Evolutionary conservation across 53 echinoderm and acorn worm species (phyloP), one percentile per base, ranked within the genome.

Genomic region (Stichopus horrens): DNA sequence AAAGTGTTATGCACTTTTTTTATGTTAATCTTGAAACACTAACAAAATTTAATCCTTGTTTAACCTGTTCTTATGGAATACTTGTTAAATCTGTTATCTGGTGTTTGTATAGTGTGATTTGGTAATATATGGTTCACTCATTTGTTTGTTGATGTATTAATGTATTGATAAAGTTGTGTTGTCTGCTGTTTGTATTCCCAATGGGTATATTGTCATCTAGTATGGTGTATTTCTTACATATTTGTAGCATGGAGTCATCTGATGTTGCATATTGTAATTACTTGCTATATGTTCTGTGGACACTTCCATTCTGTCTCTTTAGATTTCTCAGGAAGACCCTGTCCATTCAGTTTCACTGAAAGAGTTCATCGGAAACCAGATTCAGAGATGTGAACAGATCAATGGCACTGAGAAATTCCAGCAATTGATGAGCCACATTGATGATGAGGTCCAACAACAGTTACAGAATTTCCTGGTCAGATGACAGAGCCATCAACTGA

Each of bases 291-390:
- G 52, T 75, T 66, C 51, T 65, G 5, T 79, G 52, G 37, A 37
- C 37, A 37, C 37, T 37, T 11, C 53, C 51, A 9, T 66, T 52
- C 53, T 66, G 20, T 83, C 53, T 75, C 54, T 13, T 5, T 91
- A 99, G 99, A 91, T 99, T 18, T 96, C 99, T 1, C 86, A 92
- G 56, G 90, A 99, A 77, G 99, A 99, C 63, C 99, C 99, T 5
- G 93, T 99, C 6, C 93, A 94, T 79, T 93, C 91, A 23, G 93
- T 89, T 5, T 94, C 99, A 10, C 86, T 99, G 52, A 89, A 93
- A 11, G 96, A 93, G 5, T 96, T 23, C 57, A 90, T 89, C 37
- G 92, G 88, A 66, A 76, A 74, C 23, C 95, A 99, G 88, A 78
- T 99, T 57, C 91, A 90, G 0, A 79, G 90, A 55, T 99, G 92